A percentile compares a stretch with the other conserved stretches of the same genome.
These are phyloP conservation scores for Lithophane ornitopus DNA, from an alignment of 2,888 invertebrate species.

Conservation along the genomic window DNA sequence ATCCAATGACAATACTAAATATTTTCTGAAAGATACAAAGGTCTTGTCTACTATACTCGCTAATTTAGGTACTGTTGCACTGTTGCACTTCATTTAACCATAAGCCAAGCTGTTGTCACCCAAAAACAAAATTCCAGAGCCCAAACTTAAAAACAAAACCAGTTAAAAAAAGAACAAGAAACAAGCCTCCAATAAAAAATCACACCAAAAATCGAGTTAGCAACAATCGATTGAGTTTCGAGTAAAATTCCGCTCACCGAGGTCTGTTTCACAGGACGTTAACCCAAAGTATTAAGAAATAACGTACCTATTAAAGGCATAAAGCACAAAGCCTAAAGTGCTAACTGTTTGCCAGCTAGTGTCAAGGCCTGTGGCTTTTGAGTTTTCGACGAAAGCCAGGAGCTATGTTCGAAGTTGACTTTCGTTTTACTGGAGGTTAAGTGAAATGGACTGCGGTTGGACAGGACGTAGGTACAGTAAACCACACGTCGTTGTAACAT, in stretches of 20 bases:
- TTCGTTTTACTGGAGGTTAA: conserved; percentile 56
- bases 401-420: conserved; percentile 33
- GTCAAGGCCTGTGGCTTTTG: conserved; percentile 49
- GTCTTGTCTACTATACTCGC: too few relatives aligned
- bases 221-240: conserved; percentile 20
- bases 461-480: background rate
- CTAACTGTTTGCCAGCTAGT: conserved; percentile 42
- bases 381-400: conserved; percentile 53
- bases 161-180: conserved; percentile 4
- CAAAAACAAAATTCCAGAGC: background rate
- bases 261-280: conserved; percentile 55
- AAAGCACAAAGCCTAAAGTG: conserved; percentile 34
- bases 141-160: background rate
- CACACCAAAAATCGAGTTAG: conserved; percentile 22
- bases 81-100: too few relatives aligned
- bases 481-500: background rate
- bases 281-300: conserved; percentile 51
- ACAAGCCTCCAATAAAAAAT: conserved; percentile 15
- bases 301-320: background rate
- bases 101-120: background rate
- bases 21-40: too few relatives aligned
- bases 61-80: too few relatives aligned
- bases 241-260: conserved; percentile 48
- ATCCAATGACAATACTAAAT: background rate
- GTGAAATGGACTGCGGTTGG: conserved; percentile 15